Conservation (phyloP, 2,797 vertebrate species). For the Mallotus villosus region DNA sequence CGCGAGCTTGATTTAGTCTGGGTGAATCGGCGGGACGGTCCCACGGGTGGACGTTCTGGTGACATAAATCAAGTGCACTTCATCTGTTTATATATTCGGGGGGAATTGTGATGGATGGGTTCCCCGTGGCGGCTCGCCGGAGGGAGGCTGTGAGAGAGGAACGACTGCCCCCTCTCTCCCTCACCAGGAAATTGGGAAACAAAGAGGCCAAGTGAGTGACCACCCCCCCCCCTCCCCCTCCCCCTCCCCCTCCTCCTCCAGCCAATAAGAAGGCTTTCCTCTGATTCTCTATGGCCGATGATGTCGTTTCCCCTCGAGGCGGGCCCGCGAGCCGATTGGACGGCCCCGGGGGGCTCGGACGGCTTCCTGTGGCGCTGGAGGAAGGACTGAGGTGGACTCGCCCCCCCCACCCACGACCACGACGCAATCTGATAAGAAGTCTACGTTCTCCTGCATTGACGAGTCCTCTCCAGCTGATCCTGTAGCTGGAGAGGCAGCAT, state of each 20-base stretch:
- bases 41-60: no score
- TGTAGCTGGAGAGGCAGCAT: no score
- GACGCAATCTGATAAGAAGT: not conserved
- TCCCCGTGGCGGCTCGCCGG: not conserved
- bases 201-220: not conserved
- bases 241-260: no score
- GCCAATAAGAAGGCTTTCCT: constrained; percentile 8
- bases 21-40: no score
- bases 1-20: no score
- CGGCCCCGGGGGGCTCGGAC: not conserved
- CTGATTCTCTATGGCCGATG: not conserved
- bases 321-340: not conserved
- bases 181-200: constrained; percentile 12
- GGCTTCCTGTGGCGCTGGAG: not conserved
- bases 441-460: not conserved
- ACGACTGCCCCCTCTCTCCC: not conserved
- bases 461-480: no score
- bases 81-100: no score
- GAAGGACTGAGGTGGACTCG: not conserved
- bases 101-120: not conserved
- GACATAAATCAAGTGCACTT: no score
- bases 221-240: not conserved
- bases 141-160: not conserved
- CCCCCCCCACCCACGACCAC: not conserved
- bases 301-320: not conserved